phyloP scores from a whole-genome alignment of 2,888 invertebrate genomes.

The Brachypalpus laphriformis region DNA sequence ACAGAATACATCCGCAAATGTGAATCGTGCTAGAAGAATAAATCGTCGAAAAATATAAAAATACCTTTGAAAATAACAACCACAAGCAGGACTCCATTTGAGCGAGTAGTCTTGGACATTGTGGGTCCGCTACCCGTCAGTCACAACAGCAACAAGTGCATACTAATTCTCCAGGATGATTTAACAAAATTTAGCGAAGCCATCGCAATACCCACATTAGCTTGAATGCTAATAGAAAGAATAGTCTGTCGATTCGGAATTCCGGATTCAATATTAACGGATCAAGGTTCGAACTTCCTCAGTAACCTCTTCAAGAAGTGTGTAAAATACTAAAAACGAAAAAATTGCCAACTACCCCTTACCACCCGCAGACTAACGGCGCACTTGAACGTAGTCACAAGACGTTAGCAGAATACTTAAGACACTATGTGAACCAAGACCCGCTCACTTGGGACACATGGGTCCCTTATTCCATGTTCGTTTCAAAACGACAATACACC shows the following conservation, averaged over 20 bases:
- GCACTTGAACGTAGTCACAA: too few relatives aligned
- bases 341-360: background rate
- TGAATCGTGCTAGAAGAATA: background rate
- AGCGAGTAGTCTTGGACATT: slow-evolving; percentile 16
- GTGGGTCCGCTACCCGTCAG: slow-evolving; percentile 3
- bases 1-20: background rate
- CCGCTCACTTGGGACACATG: background rate
- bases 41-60: background rate
- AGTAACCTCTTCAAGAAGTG: too few relatives aligned
- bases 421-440: background rate
- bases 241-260: too few relatives aligned
- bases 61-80: background rate
- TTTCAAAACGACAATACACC: background rate
- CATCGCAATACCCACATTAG: background rate
- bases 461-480: background rate
- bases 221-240: background rate
- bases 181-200: slow-evolving; percentile 5
- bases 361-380: background rate
- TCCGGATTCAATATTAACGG: too few relatives aligned
- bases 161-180: too few relatives aligned
- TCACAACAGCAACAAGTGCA: too few relatives aligned
- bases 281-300: too few relatives aligned
- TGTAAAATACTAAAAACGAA: background rate
- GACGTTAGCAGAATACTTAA: too few relatives aligned
- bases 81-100: too few relatives aligned